Conservation (phyloP, 2,113 vertebrate genomes). For the Aspiorhynchus laticeps region DNA sequence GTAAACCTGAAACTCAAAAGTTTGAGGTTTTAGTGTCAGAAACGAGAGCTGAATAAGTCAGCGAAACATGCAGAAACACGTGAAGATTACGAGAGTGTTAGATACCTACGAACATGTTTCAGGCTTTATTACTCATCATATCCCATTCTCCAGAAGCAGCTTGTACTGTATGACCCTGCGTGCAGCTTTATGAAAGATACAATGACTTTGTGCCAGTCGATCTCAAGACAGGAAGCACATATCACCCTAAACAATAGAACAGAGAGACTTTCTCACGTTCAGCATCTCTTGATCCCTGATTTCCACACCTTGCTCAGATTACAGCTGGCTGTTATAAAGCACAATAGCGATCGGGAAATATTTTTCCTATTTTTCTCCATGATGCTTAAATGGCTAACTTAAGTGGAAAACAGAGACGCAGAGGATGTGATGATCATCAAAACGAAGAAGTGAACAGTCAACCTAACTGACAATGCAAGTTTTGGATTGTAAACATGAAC, state of each 20-base stretch:
- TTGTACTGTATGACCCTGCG: neutral
- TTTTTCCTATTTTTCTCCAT: neutral
- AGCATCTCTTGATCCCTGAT: neutral
- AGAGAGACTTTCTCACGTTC: neutral
- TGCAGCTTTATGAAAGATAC: neutral
- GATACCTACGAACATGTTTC: neutral
- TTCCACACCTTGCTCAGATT: neutral
- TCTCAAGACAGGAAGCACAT: neutral
- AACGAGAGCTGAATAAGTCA: neutral
- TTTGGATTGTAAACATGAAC: conserved; percentile 1
- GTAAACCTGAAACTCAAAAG: conserved; percentile 13
- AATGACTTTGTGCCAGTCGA: neutral
- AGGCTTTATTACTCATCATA: neutral
- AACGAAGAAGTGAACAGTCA: neutral
- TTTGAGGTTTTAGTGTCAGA: neutral
- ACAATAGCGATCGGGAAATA: neutral
- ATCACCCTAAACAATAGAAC: neutral
- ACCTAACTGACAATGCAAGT: neutral
- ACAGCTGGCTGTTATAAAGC: neutral
- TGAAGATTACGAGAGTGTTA: neutral
- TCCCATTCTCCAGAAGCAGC: neutral
- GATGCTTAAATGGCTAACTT: neutral
- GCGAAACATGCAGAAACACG: neutral
- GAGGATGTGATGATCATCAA: neutral
- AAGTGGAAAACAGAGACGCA: neutral